phyloP scores from a whole-genome alignment of 2,113 vertebrate genomes.

The Chroicocephalus ridibundus region DNA sequence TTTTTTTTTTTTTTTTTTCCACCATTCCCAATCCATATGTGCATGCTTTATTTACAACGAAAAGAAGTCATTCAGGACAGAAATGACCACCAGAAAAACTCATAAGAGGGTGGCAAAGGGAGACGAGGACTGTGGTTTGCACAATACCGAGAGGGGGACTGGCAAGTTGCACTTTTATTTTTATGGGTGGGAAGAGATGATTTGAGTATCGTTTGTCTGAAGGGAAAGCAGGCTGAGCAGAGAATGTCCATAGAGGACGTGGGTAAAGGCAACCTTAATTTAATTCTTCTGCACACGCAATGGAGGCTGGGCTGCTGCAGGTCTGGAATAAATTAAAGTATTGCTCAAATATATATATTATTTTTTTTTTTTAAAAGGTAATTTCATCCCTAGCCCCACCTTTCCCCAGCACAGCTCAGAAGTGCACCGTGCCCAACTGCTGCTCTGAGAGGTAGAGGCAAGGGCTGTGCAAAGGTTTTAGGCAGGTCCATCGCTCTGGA shows the following conservation, averaged over 20 bases:
- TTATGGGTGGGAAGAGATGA: neutral
- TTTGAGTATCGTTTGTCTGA: neutral
- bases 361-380: too few species aligned
- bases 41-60: slow-evolving; percentile 76
- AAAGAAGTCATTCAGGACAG: neutral
- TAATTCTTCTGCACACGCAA: neutral
- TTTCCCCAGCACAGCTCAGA: neutral
- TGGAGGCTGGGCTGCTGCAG: neutral
- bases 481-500: neutral
- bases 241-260: neutral
- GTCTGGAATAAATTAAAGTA: neutral
- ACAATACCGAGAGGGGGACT: neutral
- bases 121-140: neutral
- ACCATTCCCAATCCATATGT: slow-evolving; percentile 54
- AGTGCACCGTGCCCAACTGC: rapidly evolving
- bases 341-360: neutral
- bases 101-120: neutral
- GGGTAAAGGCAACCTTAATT: neutral
- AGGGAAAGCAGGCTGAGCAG: neutral
- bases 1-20: neutral
- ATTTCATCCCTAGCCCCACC: neutral
- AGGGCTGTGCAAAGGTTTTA: neutral
- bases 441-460: neutral
- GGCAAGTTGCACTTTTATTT: neutral
- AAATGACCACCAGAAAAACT: neutral